These are phyloP conservation scores for Parthenolecanium corni DNA, from an alignment of 2,888 invertebrate species.

Conservation along the genomic window DNA sequence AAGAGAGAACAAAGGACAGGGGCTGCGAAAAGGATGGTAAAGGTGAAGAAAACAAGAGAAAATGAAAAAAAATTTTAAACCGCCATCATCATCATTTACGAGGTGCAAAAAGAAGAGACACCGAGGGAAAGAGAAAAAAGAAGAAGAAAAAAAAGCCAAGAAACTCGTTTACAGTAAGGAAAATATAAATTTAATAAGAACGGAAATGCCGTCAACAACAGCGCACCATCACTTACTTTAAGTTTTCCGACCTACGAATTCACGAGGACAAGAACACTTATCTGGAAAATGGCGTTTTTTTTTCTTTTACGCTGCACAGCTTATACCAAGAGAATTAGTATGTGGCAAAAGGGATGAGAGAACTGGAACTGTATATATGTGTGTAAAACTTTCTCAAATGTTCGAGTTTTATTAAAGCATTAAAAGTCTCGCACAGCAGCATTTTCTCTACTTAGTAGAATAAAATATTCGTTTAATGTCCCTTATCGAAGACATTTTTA, in stretches of 20 bases:
- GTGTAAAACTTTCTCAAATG: neutral
- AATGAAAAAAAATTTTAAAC: conserved; percentile 9
- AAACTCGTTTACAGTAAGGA: conserved; percentile 23
- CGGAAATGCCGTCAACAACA: conserved; percentile 23
- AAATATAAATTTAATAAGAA: conserved; percentile 24
- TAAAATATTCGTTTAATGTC: neutral
- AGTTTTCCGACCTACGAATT: conserved; percentile 12
- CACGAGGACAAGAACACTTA: conserved; percentile 9
- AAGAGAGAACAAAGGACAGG: neutral
- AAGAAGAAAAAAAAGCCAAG: neutral
- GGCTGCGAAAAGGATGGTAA: neutral
- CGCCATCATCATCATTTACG: conserved; percentile 20
- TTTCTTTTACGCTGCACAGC: neutral
- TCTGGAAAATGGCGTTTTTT: conserved; percentile 10
- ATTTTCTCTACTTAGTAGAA: neutral
- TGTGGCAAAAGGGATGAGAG: neutral
- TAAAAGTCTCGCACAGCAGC: neutral
- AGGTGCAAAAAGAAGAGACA: conserved; percentile 20
- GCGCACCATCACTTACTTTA: conserved; percentile 22
- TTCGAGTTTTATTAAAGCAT: neutral
- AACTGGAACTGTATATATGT: neutral
- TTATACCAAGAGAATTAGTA: neutral
- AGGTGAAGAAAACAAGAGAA: neutral
- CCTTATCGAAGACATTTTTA: neutral
- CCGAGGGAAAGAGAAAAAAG: too few species aligned